phyloP scores from a whole-genome alignment of 2,888 invertebrate species.

The Nematopogon swammerdamellus region DNA sequence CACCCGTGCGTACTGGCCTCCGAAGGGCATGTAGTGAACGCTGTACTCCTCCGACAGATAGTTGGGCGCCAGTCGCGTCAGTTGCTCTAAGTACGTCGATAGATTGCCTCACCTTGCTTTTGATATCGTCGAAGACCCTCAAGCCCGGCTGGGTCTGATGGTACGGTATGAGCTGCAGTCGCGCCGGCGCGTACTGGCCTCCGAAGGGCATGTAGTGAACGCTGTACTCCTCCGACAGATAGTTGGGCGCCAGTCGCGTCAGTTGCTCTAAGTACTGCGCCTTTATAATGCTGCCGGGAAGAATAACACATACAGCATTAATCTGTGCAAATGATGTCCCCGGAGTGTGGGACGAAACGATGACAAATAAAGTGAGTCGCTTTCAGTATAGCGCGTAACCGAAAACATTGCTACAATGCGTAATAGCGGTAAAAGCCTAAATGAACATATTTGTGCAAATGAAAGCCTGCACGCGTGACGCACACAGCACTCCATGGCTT shows the following conservation, averaged over 20 bases:
- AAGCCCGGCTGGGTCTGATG: conserved; percentile 65
- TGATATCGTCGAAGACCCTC: conserved; percentile 56
- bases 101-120: too few relatives aligned
- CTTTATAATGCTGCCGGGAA: conserved; percentile 60
- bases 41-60: conserved; percentile 74
- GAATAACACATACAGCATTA: too few relatives aligned
- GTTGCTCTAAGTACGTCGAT: too few relatives aligned
- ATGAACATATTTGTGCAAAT: too few relatives aligned
- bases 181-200: conserved; percentile 62
- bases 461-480: too few relatives aligned
- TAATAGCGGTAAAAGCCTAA: too few relatives aligned
- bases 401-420: too few relatives aligned
- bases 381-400: too few relatives aligned
- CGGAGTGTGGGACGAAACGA: too few relatives aligned
- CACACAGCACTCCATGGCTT: too few relatives aligned
- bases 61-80: conserved; percentile 77
- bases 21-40: conserved; percentile 60
- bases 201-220: conserved; percentile 64
- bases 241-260: conserved; percentile 77
- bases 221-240: conserved; percentile 70
- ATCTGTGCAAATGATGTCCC: too few relatives aligned
- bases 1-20: conserved; percentile 67
- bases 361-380: too few relatives aligned
- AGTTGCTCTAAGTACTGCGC: conserved; percentile 78
- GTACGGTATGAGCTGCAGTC: conserved; percentile 61